Base-by-base conservation (phyloP, 2,113 vertebrate species). In the Tor tambroides region DNA sequence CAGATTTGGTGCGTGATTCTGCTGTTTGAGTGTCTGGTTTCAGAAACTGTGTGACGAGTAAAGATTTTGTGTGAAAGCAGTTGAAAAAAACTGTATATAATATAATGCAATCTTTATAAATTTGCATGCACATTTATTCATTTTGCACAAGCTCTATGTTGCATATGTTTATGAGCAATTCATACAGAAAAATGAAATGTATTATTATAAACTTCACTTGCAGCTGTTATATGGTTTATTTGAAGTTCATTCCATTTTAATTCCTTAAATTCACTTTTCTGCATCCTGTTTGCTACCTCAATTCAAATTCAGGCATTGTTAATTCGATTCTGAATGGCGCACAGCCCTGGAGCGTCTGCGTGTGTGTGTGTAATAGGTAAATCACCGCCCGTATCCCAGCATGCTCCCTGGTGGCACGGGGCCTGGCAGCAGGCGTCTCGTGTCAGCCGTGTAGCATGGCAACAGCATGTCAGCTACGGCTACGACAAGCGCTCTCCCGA, bases 401-500 rank as follows among this genome's bases (percentile, higher is more conserved):
- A 89, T 87, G 80, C 88, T 96, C 94, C 94, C 93, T 86, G 91
- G 92, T 93, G 93, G 92, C 92, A 84, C 86, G n/a, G 0, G 12
- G 84, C 75, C 82, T 87, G 92, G 90, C 87, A 83, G 92, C 93
- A 93, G 92, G 92, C 94, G 89, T 93, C 90, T 92, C 89, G 32
- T 93, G 94, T 95, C 95, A 94, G 89, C 92, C 94, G 89, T 87
- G 86, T 85, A 89, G 93, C 92, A 94, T 74, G 91, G 90, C 93
- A 92, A 88, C 89, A 92, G 92, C 92, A 87, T 94, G 95, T 96
- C 94, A 94, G 94, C 91, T 11, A 89, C 92, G 93, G 88, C 90
- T 83, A 89, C 94, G 93, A 92, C 84, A 88, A 92, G 93, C 93
- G 93, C 91, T 95, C 93, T 95, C 95, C 35, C 65, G 74, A 1